Evolutionary conservation across 2,888 invertebrate genomes (phyloP).

Genomic region (Drosophila affinis): DNA sequence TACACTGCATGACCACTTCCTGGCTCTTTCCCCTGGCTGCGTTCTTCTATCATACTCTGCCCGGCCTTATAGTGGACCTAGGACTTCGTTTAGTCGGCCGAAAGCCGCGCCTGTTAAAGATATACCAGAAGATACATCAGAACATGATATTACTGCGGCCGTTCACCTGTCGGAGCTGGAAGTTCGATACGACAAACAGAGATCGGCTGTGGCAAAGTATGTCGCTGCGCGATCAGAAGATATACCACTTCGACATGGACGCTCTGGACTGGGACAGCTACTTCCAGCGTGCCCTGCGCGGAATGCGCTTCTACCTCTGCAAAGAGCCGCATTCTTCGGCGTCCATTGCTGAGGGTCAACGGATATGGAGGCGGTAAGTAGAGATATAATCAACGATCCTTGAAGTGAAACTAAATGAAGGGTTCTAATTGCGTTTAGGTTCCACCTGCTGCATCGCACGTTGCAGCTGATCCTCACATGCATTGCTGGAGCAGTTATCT

Average conservation of each 20-base stretch:
- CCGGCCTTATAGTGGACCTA: constrained; percentile 86
- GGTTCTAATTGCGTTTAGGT: neutral
- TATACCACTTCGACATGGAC: constrained; percentile 90
- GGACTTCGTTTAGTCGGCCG: constrained; percentile 53
- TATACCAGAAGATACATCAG: constrained; percentile 92
- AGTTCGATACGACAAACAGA: constrained; percentile 87
- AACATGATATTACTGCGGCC: constrained; percentile 89
- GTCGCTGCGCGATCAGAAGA: constrained; percentile 82
- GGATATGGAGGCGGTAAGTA: constrained; percentile 10
- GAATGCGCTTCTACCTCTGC: constrained; percentile 89
- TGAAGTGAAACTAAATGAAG: neutral
- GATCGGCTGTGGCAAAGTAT: constrained; percentile 82
- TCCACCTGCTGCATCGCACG: neutral
- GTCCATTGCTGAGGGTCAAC: constrained; percentile 83
- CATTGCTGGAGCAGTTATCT: neutral
- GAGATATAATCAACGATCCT: neutral
- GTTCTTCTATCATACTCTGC: constrained; percentile 87
- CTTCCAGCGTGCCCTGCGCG: constrained; percentile 86
- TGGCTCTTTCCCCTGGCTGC: constrained; percentile 83
- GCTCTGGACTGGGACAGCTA: constrained; percentile 87
- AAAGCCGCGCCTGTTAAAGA: constrained; percentile 86
- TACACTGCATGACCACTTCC: constrained; percentile 84
- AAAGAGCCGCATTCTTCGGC: constrained; percentile 88
- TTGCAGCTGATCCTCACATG: neutral
- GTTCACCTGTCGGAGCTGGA: constrained; percentile 90